Conservation (phyloP, 35 echinoderm and acorn worm genomes). For the Amphiura filiformis region DNA sequence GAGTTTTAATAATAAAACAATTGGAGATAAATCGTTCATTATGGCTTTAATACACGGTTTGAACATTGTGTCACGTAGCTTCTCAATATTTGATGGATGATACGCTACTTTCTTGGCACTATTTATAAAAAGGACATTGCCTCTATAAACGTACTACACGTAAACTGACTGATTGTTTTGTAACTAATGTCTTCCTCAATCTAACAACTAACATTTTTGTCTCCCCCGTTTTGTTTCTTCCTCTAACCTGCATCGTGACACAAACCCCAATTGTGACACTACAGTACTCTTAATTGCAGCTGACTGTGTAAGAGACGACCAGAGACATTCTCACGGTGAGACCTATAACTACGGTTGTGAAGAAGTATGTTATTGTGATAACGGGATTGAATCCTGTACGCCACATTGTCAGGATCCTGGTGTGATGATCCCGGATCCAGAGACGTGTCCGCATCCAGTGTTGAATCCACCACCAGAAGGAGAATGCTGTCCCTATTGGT, state of each 20-base stretch:
- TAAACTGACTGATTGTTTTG: too few species aligned
- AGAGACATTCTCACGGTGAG: conserved; percentile 64
- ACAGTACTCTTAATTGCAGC: conserved; percentile 13
- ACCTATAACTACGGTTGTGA: conserved; percentile 85
- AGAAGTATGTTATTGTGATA: conserved; percentile 86
- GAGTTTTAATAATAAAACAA: too few species aligned
- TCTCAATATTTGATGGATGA: too few species aligned
- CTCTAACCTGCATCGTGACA: background rate
- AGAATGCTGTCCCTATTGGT: conserved; percentile 89
- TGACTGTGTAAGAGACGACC: conserved; percentile 43
- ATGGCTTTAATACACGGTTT: too few species aligned
- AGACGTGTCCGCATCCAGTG: conserved; percentile 75
- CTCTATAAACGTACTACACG: too few species aligned
- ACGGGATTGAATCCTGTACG: conserved; percentile 61
- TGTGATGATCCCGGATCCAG: conserved; percentile 68
- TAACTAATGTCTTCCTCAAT: too few species aligned
- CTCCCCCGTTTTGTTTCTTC: background rate
- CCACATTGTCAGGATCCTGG: conserved; percentile 83
- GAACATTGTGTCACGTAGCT: too few species aligned
- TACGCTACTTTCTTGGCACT: too few species aligned
- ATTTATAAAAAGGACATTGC: too few species aligned
- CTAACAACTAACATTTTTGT: too few species aligned
- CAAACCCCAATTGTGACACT: background rate
- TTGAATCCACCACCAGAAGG: conserved; percentile 79
- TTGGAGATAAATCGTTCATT: too few species aligned